phyloP scores from a whole-genome alignment of 1,140 invertebrate species.

The Tetramorium parvispinum region DNA sequence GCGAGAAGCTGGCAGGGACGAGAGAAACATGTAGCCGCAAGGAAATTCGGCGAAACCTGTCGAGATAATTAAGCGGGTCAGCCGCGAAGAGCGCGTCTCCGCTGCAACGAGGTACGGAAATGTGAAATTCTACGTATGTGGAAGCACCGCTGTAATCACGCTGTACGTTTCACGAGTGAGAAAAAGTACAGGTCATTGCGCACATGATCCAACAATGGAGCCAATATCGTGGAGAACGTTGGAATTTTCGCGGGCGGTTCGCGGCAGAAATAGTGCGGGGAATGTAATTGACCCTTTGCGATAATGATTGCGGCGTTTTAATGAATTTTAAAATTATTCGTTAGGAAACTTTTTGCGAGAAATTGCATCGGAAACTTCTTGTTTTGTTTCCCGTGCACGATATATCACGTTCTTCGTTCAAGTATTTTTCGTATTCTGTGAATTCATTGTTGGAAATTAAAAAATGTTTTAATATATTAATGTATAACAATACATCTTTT shows the following conservation, averaged over 20 bases:
- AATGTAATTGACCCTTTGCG: constrained; percentile 22
- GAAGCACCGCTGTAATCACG: neutral
- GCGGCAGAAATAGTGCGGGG: neutral
- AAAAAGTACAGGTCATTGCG: constrained; percentile 14
- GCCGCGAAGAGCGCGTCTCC: constrained; percentile 20
- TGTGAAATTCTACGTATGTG: constrained; percentile 44
- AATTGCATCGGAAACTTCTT: neutral
- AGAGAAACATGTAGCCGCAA: constrained; percentile 53
- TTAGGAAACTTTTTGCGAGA: neutral
- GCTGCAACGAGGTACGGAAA: neutral
- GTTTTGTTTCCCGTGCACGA: neutral
- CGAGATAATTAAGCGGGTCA: constrained; percentile 68
- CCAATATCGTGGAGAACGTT: constrained; percentile 65
- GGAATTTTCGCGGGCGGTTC: constrained; percentile 41
- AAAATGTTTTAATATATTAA: neutral
- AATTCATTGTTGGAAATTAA: neutral
- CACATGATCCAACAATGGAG: constrained; percentile 54
- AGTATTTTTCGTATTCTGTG: neutral
- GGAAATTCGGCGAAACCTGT: constrained; percentile 68
- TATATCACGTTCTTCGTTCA: neutral
- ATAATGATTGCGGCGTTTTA: neutral
- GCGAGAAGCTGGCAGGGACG: neutral
- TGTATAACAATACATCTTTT: neutral
- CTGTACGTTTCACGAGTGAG: neutral
- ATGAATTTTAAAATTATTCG: neutral